These are phyloP conservation scores for Lutjanus argentimaculatus DNA, from an alignment of 2,797 vertebrate genomes.

Conservation along the genomic window DNA sequence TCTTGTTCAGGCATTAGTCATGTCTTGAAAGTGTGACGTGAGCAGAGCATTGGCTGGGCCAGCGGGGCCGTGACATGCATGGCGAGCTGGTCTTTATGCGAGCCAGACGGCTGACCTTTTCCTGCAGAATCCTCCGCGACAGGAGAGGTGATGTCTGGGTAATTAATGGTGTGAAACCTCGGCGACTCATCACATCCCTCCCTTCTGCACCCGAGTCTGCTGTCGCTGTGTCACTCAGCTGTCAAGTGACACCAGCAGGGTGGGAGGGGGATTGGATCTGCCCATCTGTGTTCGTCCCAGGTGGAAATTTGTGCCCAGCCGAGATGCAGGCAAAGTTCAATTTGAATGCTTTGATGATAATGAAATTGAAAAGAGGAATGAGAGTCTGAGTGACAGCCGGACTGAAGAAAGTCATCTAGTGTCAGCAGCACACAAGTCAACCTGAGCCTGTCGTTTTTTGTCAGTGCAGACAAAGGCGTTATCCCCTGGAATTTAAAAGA, in stretches of 20 bases:
- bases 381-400: conserved; percentile 28
- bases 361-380: conserved; percentile 47
- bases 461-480: conserved; percentile 13
- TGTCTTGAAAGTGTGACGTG: conserved; percentile 66
- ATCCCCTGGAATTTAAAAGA: conserved; percentile 28
- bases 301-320: conserved; percentile 42
- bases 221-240: conserved; percentile 56
- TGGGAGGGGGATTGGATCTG: conserved; percentile 37
- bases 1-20: conserved; percentile 73
- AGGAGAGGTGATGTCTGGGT: conserved; percentile 70
- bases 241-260: conserved; percentile 45
- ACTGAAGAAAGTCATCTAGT: conserved; percentile 28
- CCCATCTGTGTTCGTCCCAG: conserved; percentile 40
- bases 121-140: conserved; percentile 44
- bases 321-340: conserved; percentile 46
- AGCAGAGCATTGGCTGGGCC: conserved; percentile 41
- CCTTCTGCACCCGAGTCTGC: conserved; percentile 22
- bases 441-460: conserved; percentile 22
- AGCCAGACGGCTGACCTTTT: conserved; percentile 83
- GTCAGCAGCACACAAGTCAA: conserved; percentile 33
- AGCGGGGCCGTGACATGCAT: conserved; percentile 68
- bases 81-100: conserved; percentile 62
- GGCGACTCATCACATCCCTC: conserved; percentile 44
- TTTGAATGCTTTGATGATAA: conserved; percentile 34
- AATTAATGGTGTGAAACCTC: conserved; percentile 74